A percentile compares a stretch with the other conserved stretches of the same genome.
Conservation (phyloP, 1,140 invertebrate genomes). For the Aphidius ervi region DNA sequence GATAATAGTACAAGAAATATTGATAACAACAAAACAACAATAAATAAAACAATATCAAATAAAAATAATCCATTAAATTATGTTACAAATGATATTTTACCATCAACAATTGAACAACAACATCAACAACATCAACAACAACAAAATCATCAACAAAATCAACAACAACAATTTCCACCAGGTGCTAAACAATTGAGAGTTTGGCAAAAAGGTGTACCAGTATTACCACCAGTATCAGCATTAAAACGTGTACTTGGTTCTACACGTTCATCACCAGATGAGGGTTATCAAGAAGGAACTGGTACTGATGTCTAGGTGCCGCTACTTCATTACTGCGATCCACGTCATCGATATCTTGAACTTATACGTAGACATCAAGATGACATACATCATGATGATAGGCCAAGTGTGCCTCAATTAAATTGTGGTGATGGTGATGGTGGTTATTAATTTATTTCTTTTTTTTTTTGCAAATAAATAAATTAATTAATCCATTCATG, state of each 20-base stretch:
- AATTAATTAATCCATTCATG: too few relatives aligned
- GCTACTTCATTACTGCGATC: constrained; percentile 46
- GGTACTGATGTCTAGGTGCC: constrained; percentile 79
- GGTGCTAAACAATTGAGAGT: constrained; percentile 74
- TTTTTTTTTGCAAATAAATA: neutral
- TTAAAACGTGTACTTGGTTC: constrained; percentile 71
- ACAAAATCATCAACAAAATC: too few relatives aligned
- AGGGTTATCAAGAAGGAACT: constrained; percentile 87
- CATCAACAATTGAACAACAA: constrained; percentile 34
- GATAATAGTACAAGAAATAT: constrained; percentile 52
- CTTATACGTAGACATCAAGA: constrained; percentile 42
- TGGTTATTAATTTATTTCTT: constrained; percentile 15
- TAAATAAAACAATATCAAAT: constrained; percentile 26
- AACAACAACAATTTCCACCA: constrained; percentile 42
- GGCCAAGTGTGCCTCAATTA: neutral
- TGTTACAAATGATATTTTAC: constrained; percentile 71
- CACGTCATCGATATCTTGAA: constrained; percentile 41
- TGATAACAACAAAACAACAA: constrained; percentile 16
- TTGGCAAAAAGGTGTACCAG: constrained; percentile 79
- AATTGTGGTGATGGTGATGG: neutral
- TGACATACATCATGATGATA: constrained; percentile 5
- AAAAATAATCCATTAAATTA: constrained; percentile 47
- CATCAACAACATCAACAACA: too few relatives aligned
- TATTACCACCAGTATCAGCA: constrained; percentile 75
- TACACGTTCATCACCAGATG: constrained; percentile 79